These are phyloP conservation scores for Polydesmus complanatus DNA, from an alignment of 2,888 invertebrate species.

Conservation along the genomic window DNA sequence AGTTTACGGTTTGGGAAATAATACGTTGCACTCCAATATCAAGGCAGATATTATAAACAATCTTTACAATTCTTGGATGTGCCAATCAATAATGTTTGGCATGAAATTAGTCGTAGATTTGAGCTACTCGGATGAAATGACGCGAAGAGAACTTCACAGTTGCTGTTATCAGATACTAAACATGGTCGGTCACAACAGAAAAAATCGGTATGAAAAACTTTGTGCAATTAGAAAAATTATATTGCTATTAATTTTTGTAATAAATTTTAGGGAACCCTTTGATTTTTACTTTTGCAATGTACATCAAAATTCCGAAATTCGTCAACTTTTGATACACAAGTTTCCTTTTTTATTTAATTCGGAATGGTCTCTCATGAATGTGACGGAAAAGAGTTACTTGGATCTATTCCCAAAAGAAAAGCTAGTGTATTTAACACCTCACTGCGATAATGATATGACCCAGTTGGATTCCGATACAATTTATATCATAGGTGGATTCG, in stretches of 20 bases:
- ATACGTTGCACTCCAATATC: slow-evolving; percentile 48
- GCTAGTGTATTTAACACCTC: slow-evolving; percentile 76
- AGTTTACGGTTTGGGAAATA: slow-evolving; percentile 6
- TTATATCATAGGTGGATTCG: slow-evolving; percentile 55
- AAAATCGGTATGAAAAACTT: no score
- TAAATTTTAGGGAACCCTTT: slow-evolving; percentile 58
- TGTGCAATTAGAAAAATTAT: no score
- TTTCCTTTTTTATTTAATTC: slow-evolving; percentile 54
- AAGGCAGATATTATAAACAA: slow-evolving; percentile 48
- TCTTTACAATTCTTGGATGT: slow-evolving; percentile 44
- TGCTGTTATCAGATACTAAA: slow-evolving; percentile 64
- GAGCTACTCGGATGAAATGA: slow-evolving; percentile 66
- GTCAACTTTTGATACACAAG: slow-evolving; percentile 44
- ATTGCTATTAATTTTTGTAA: no score
- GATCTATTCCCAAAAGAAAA: slow-evolving; percentile 66
- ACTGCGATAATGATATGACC: slow-evolving; percentile 53
- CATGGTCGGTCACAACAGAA: slow-evolving; percentile 57
- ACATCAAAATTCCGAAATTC: slow-evolving; percentile 38
- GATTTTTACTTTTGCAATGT: slow-evolving; percentile 65
- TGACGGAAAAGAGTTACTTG: slow-evolving; percentile 55
- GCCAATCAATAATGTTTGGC: slow-evolving; percentile 44
- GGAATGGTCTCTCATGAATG: slow-evolving; percentile 53
- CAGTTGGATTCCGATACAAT: slow-evolving; percentile 59
- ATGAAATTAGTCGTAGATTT: slow-evolving; percentile 69
- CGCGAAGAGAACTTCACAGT: slow-evolving; percentile 48